A percentile compares a stretch with the other conserved stretches of the same genome.
phyloP scores from a whole-genome alignment of 2,888 invertebrate genomes.

The Thecophora atra region DNA sequence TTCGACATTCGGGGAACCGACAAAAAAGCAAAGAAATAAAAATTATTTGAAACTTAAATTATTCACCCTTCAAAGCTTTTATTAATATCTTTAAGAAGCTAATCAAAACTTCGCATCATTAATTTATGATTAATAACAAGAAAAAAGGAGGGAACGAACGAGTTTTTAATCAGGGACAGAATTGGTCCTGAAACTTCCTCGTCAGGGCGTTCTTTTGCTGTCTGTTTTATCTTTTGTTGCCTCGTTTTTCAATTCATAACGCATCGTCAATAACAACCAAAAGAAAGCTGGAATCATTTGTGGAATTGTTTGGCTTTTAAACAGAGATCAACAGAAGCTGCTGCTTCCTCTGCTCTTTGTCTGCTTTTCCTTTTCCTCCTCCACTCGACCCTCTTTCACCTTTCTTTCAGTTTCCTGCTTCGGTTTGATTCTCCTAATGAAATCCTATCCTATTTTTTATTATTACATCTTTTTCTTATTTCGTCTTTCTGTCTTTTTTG shows the following conservation, averaged over 20 bases:
- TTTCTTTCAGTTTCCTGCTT: background rate
- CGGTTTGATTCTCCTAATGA: background rate
- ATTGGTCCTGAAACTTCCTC: background rate
- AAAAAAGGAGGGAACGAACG: background rate
- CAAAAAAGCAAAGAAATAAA: too few relatives aligned
- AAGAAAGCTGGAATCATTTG: background rate
- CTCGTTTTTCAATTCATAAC: background rate
- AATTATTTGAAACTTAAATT: too few relatives aligned
- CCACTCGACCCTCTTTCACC: too few relatives aligned
- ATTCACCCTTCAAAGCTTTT: too few relatives aligned
- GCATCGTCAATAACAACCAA: slow-evolving; percentile 6
- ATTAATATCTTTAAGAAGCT: background rate
- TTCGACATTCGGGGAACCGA: too few relatives aligned
- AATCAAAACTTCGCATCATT: background rate
- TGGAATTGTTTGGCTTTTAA: slow-evolving; percentile 14
- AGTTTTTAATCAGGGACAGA: background rate
- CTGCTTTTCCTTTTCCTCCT: too few relatives aligned
- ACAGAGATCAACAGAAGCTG: background rate
- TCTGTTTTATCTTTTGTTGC: background rate
- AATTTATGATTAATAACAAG: background rate
- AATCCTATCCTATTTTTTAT: background rate
- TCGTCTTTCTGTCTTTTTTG: background rate
- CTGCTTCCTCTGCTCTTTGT: too few relatives aligned
- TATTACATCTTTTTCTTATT: background rate
- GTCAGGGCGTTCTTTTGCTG: background rate